A percentile compares a stretch with the other conserved stretches of the same genome.
phyloP scores from a whole-genome alignment of 2,797 vertebrate genomes.

The Falco concolor region DNA sequence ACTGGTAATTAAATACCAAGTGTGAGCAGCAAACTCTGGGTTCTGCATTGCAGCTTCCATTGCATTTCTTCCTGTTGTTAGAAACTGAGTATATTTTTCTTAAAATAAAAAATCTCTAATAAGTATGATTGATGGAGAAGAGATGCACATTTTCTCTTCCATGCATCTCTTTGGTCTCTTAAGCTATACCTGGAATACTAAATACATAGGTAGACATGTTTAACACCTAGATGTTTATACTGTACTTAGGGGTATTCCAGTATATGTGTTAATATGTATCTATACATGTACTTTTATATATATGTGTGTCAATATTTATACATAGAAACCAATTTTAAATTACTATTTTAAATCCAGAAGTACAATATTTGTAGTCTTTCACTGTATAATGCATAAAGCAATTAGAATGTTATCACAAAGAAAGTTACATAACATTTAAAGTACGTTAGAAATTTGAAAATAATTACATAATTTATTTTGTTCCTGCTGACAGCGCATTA shows the following conservation, averaged over 20 bases:
- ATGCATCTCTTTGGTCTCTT: constrained; percentile 14
- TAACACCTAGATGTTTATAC: background rate
- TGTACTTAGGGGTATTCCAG: background rate
- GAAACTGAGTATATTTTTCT: background rate
- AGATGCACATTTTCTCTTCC: constrained; percentile 26
- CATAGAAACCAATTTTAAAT: background rate
- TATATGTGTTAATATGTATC: background rate
- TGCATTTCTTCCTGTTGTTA: constrained; percentile 22
- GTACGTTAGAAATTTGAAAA: background rate
- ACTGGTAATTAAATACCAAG: constrained; percentile 61
- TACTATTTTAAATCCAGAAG: background rate
- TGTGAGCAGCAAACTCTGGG: constrained; percentile 38
- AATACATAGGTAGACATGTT: background rate
- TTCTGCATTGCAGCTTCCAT: constrained; percentile 23
- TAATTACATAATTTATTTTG: background rate
- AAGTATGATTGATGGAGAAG: background rate
- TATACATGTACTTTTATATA: background rate
- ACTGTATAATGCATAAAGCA: background rate
- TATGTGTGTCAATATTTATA: background rate
- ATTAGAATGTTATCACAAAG: background rate
- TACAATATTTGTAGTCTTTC: background rate
- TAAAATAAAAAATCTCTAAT: background rate
- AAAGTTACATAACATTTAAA: background rate
- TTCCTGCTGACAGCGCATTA: background rate
- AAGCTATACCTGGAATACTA: background rate